These are phyloP conservation scores for Phylloscopus whistleri DNA, from an alignment of 2,113 vertebrate genomes.

Conservation along the genomic window DNA sequence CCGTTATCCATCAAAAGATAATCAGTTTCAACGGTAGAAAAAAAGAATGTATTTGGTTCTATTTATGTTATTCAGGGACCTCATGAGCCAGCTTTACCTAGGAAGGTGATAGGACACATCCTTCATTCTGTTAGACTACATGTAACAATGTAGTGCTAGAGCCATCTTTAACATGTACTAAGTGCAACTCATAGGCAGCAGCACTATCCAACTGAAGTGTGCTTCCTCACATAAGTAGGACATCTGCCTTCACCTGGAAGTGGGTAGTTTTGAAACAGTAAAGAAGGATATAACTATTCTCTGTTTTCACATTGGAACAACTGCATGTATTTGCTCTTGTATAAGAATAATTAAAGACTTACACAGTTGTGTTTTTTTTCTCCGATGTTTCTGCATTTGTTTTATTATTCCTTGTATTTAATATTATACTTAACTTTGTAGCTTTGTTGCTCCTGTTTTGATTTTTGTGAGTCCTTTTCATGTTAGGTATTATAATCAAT, in stretches of 20 bases:
- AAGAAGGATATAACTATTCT: background rate
- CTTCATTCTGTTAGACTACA: background rate
- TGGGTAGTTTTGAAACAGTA: background rate
- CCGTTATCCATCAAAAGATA: background rate
- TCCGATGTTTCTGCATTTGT: background rate
- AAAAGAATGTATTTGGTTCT: background rate
- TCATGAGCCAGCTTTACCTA: background rate
- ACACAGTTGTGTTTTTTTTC: background rate
- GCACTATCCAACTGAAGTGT: background rate
- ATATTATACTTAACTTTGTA: background rate
- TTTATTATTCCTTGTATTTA: background rate
- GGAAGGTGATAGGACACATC: background rate
- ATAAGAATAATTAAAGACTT: background rate
- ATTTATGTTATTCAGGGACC: background rate
- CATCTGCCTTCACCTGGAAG: background rate
- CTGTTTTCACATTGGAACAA: background rate
- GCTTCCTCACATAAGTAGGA: background rate
- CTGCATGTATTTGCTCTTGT: background rate
- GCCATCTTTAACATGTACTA: accelerated
- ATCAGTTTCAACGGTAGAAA: background rate
- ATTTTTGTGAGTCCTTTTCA: background rate
- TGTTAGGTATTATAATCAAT: background rate
- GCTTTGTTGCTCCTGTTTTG: background rate
- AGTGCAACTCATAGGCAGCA: accelerated
- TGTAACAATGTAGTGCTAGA: background rate